Evolutionary conservation across 2,797 vertebrate genomes (phyloP).

Genomic region (Gobionotothen gibberifrons): DNA sequence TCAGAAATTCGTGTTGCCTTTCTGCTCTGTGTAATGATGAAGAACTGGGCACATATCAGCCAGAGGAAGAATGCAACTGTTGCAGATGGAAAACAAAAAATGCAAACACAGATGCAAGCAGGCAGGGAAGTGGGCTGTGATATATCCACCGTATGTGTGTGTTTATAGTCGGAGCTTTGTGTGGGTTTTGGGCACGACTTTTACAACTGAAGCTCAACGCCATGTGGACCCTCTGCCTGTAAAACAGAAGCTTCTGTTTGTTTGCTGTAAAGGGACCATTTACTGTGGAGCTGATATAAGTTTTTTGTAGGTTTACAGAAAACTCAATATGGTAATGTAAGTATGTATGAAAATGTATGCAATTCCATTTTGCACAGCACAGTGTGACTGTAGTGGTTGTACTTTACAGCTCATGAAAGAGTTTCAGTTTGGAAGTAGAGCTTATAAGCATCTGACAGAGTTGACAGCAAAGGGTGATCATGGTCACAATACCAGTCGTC

Average conservation of each 20-base stretch:
- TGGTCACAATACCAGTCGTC: background rate
- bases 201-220: constrained; percentile 37
- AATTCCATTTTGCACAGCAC: constrained; percentile 12
- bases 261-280: constrained; percentile 33
- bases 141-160: constrained; percentile 33
- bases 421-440: constrained; percentile 32
- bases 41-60: constrained; percentile 64
- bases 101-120: constrained; percentile 34
- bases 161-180: constrained; percentile 44
- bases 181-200: constrained; percentile 36
- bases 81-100: constrained; percentile 63
- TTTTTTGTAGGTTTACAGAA: constrained; percentile 37
- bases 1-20: constrained; percentile 66
- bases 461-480: constrained; percentile 20
- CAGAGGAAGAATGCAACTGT: constrained; percentile 56
- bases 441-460: constrained; percentile 23
- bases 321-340: constrained; percentile 7
- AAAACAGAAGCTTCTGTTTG: constrained; percentile 49
- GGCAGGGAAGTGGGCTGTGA: constrained; percentile 56
- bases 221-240: constrained; percentile 53
- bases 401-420: constrained; percentile 29
- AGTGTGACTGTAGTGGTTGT: constrained; percentile 18
- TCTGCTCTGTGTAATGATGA: constrained; percentile 69
- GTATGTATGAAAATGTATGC: constrained; percentile 22
- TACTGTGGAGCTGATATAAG: constrained; percentile 30